These are phyloP conservation scores for Himalopsyche anomala DNA, from an alignment of 2,888 invertebrate genomes.

Conservation along the genomic window DNA sequence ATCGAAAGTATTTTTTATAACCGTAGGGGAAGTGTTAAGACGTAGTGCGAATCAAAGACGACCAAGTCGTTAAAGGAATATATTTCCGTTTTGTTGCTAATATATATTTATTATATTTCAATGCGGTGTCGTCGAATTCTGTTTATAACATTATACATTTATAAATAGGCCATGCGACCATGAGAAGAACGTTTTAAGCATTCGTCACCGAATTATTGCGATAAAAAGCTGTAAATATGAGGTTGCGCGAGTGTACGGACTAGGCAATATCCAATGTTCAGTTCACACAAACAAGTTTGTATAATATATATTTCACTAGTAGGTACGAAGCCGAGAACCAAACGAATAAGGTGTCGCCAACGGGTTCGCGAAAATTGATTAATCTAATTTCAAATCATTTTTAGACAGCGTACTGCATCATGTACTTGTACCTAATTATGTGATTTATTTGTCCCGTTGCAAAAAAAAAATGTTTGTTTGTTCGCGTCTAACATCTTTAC, in stretches of 20 bases:
- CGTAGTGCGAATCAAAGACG: too few relatives aligned
- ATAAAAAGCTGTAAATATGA: slow-evolving; percentile 28
- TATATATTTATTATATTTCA: too few relatives aligned
- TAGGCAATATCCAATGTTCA: slow-evolving; percentile 34
- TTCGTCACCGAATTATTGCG: slow-evolving; percentile 26
- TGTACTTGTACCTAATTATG: too few relatives aligned
- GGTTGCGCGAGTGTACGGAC: slow-evolving; percentile 19
- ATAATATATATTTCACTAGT: slow-evolving; percentile 31
- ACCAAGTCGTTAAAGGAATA: too few relatives aligned
- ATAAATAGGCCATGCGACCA: not conserved
- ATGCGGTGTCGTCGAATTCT: too few relatives aligned
- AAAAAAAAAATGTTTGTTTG: too few relatives aligned
- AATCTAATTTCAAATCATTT: not conserved
- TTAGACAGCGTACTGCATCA: not conserved
- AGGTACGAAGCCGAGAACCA: not conserved
- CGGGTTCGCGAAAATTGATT: not conserved
- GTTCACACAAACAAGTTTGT: slow-evolving; percentile 34
- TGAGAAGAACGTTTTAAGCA: not conserved
- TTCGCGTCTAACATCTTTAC: too few relatives aligned
- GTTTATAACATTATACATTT: too few relatives aligned
- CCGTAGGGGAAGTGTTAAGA: too few relatives aligned
- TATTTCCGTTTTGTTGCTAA: too few relatives aligned
- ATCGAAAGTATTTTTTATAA: too few relatives aligned
- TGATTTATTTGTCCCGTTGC: too few relatives aligned
- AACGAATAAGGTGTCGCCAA: slow-evolving; percentile 6